Percentiles rank a stretch among this genome's conserved stretches.
phyloP scores from a whole-genome alignment of 2,113 vertebrate species.

The Andinoacara biseriatus region DNA sequence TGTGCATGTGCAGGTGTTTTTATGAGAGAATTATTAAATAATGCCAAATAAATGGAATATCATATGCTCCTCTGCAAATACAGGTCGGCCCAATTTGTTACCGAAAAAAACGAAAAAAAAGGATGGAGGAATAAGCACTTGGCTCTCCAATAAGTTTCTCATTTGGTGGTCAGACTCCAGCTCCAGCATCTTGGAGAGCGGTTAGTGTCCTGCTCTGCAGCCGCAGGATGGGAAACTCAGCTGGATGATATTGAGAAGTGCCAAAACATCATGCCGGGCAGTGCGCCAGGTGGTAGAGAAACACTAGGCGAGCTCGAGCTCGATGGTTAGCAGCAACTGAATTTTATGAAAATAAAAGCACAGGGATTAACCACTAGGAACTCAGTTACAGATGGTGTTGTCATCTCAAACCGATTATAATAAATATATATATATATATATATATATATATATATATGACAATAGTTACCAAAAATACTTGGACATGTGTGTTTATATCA shows the following conservation, averaged over 20 bases:
- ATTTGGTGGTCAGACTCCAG: not conserved
- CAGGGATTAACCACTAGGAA: not conserved
- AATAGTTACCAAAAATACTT: not conserved
- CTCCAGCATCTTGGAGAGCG: not conserved
- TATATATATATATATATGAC: not conserved
- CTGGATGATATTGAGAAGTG: not conserved
- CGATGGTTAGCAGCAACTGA: not conserved
- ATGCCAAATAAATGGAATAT: not conserved
- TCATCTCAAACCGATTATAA: not conserved
- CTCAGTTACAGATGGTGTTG: not conserved
- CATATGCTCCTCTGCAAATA: not conserved
- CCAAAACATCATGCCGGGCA: not conserved
- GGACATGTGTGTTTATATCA: not conserved
- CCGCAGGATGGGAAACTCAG: not conserved
- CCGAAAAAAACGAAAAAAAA: not conserved
- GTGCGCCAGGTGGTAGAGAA: not conserved
- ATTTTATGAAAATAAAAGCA: not conserved
- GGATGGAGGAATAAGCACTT: not conserved
- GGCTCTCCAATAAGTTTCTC: rapidly evolving
- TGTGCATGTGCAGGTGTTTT: not conserved
- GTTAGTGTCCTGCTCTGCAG: not conserved
- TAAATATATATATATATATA: rapidly evolving
- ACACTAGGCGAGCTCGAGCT: not conserved
- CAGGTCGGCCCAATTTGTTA: not conserved
- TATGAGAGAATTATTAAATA: not conserved